Conservation (phyloP, 1,140 invertebrate genomes). For the Drosophila athabasca region DNA sequence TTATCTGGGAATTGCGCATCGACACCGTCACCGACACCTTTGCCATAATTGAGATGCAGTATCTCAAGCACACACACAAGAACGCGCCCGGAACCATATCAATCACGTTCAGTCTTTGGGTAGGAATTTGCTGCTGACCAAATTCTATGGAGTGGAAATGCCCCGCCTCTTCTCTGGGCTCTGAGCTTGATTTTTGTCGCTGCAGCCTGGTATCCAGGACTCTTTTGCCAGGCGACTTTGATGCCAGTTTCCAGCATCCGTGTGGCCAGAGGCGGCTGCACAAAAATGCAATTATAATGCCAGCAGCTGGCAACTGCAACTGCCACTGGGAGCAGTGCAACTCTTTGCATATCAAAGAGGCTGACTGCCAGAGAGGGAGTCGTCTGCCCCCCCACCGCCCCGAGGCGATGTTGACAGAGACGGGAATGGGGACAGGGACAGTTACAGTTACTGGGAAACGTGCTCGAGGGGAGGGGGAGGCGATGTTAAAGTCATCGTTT, state of each 20-base stretch:
- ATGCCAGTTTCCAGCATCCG: not conserved
- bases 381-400: not conserved
- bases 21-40: slow-evolving; percentile 29
- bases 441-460: slow-evolving; percentile 9
- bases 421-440: not conserved
- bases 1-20: slow-evolving; percentile 20
- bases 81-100: slow-evolving; percentile 31
- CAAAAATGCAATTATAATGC: slow-evolving; percentile 69
- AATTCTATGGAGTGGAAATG: slow-evolving; percentile 41
- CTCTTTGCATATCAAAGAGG: slow-evolving; percentile 39
- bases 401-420: not conserved
- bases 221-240: slow-evolving; percentile 20
- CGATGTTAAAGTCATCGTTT: not conserved
- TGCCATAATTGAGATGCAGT: slow-evolving; percentile 1
- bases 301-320: slow-evolving; percentile 6
- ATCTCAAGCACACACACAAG: not conserved
- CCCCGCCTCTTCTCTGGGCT: not conserved
- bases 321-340: slow-evolving; percentile 11
- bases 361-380: not conserved
- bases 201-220: slow-evolving; percentile 3
- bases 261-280: slow-evolving; percentile 17
- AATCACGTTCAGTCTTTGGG: slow-evolving; percentile 27
- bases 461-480: not conserved
- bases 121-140: slow-evolving; percentile 15
- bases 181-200: not conserved